A percentile compares a stretch with the other conserved stretches of the same genome.
Conservation (phyloP, 2,113 vertebrate species). For the Rousettus leschenaultii region DNA sequence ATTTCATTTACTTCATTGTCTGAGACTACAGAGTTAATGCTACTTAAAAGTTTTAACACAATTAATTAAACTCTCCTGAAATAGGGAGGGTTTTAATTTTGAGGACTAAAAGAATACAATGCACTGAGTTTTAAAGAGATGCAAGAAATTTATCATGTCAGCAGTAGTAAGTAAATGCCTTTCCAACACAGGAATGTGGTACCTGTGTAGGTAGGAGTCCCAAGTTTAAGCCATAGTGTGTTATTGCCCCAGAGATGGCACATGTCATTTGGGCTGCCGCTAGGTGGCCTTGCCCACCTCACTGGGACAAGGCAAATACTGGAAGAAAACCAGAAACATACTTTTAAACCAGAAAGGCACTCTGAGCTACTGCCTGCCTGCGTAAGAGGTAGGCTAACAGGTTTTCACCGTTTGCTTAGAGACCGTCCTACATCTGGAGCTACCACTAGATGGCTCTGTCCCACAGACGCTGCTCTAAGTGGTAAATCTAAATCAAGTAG, state of each 20-base stretch:
- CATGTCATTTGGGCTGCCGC: rapidly evolving
- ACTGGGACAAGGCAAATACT: neutral
- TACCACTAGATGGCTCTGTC: slow-evolving; percentile 46
- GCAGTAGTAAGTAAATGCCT: neutral
- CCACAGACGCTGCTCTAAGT: neutral
- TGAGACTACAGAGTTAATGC: neutral
- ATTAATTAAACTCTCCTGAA: neutral
- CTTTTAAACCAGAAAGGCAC: neutral
- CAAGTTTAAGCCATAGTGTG: neutral
- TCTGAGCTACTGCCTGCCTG: rapidly evolving
- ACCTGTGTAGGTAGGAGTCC: neutral
- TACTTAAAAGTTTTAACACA: neutral
- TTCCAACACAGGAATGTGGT: neutral
- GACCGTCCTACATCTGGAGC: neutral
- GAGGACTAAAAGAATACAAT: neutral
- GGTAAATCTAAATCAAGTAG: neutral
- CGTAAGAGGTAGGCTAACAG: no score
- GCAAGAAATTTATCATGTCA: neutral
- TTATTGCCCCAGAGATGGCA: neutral
- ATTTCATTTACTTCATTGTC: neutral
- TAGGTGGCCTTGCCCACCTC: neutral
- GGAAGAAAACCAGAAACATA: neutral
- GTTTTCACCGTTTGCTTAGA: neutral
- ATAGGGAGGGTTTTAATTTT: neutral
- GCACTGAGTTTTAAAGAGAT: neutral